Conservation (phyloP, 1,140 invertebrate genomes). For the Apolygus lucorum region DNA sequence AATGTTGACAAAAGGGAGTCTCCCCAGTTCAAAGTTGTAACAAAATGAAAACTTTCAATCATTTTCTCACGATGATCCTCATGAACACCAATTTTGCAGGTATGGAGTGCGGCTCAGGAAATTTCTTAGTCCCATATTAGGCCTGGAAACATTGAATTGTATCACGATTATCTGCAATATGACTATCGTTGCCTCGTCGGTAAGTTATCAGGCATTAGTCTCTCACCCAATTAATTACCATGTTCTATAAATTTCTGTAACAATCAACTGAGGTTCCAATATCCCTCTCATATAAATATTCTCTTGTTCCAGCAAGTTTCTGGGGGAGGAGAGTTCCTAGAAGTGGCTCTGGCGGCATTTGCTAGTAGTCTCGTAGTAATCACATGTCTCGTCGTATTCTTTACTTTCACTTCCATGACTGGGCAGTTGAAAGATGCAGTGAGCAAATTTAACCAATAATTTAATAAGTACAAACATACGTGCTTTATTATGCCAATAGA, state of each 20-base stretch:
- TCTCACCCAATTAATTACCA: too few species aligned
- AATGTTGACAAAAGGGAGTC: too few species aligned
- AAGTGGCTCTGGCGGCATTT: neutral
- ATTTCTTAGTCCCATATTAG: neutral
- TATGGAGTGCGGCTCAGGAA: neutral
- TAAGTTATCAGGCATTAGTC: too few species aligned
- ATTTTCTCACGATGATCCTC: too few species aligned
- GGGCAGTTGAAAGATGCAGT: neutral
- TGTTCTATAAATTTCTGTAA: too few species aligned
- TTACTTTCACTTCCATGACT: neutral
- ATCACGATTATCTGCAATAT: slow-evolving; percentile 1
- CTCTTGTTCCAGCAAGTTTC: neutral
- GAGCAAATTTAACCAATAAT: too few species aligned
- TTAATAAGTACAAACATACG: too few species aligned
- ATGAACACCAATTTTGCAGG: neutral
- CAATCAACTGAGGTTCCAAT: too few species aligned
- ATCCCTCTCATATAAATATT: too few species aligned
- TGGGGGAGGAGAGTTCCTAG: neutral
- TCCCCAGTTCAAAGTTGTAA: too few species aligned
- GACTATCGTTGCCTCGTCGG: neutral
- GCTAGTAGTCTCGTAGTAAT: neutral
- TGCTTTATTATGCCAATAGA: too few species aligned
- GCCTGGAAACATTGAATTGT: neutral
- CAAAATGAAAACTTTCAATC: too few species aligned
- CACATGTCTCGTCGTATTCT: neutral